Conservation (phyloP, 2,113 vertebrate genomes). For the Actenoides lindsayi region DNA sequence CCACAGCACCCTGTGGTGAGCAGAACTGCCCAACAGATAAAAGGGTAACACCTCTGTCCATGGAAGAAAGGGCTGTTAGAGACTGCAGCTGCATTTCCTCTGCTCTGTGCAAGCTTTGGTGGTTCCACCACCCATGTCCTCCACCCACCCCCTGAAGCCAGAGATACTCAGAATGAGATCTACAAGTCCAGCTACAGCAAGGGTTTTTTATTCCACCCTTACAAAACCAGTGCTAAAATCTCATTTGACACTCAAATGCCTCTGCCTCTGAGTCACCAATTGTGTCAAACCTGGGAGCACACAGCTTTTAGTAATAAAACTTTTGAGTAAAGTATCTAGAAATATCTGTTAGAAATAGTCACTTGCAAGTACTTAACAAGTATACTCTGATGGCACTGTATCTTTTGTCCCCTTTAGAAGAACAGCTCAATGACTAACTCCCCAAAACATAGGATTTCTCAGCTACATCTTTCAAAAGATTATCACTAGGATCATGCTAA, state of each 20-base stretch:
- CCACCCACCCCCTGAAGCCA: fast-evolving
- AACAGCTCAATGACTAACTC: background rate
- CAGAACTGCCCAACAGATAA: background rate
- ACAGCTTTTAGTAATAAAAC: background rate
- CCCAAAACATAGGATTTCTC: background rate
- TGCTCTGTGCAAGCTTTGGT: background rate
- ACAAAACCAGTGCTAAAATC: background rate
- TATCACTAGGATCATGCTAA: background rate
- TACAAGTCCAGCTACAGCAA: background rate
- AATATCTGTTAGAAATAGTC: slow-evolving; percentile 18
- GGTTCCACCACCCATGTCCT: background rate
- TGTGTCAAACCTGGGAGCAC: background rate
- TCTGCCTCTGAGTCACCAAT: background rate
- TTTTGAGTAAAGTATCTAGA: background rate
- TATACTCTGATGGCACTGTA: background rate
- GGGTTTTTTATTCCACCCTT: background rate
- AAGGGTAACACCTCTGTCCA: background rate
- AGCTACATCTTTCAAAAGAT: background rate
- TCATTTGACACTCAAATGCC: background rate
- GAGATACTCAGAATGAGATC: background rate
- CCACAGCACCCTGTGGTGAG: background rate
- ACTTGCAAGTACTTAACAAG: background rate
- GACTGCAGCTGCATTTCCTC: background rate
- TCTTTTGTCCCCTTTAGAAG: background rate
- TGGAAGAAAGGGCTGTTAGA: background rate